phyloP scores from a whole-genome alignment of 2,888 invertebrate species.

The Meiosimyza platycephala region DNA sequence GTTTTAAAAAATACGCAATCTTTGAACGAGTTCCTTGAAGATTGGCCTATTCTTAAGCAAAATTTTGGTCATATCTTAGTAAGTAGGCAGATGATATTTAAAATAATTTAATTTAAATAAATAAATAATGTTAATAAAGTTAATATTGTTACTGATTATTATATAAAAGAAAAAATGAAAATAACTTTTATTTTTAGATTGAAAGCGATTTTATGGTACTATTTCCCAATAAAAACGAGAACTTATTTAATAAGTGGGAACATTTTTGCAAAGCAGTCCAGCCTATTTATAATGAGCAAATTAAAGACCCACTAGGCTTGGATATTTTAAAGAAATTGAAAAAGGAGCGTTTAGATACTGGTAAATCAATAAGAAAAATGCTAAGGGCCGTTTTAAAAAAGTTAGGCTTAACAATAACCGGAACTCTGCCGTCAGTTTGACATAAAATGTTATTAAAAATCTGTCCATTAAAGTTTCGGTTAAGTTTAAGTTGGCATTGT shows the following conservation, averaged over 20 bases:
- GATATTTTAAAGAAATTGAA: background rate
- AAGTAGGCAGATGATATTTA: background rate
- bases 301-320: background rate
- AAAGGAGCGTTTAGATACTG: background rate
- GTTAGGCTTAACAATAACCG: no score
- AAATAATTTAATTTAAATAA: no score
- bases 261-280: background rate
- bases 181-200: constrained; percentile 8
- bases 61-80: background rate
- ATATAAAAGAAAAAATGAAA: background rate
- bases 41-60: background rate
- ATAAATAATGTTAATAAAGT: no score
- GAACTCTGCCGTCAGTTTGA: no score
- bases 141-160: no score
- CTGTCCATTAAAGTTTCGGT: no score
- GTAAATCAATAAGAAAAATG: background rate
- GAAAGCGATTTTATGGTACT: background rate
- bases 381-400: no score
- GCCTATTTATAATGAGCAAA: background rate
- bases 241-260: constrained; percentile 6
- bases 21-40: background rate
- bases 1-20: background rate
- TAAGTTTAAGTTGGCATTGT: no score
- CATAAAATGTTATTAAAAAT: no score
- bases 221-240: background rate